phyloP scores from a whole-genome alignment of 2,888 invertebrate genomes.

The Oxytorus armatus region DNA sequence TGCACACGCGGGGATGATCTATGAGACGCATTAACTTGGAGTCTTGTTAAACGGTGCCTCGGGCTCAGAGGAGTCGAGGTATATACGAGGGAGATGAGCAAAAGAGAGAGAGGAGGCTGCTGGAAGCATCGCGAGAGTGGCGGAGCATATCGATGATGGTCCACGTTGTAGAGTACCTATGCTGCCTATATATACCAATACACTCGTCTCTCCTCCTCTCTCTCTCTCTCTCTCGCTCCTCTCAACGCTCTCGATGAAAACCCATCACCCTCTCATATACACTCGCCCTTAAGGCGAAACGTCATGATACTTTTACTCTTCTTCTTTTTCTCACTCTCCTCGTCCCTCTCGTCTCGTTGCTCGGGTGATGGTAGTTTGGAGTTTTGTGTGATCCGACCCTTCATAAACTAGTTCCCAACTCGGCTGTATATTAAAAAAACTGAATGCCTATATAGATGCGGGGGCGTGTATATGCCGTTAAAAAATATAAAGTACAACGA shows the following conservation, averaged over 20 bases:
- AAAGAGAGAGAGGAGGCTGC: slow-evolving; percentile 19
- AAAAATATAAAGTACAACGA: slow-evolving; percentile 79
- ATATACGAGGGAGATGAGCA: slow-evolving; percentile 22
- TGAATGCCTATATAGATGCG: slow-evolving; percentile 80
- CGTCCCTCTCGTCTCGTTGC: slow-evolving; percentile 41
- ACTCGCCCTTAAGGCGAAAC: slow-evolving; percentile 70
- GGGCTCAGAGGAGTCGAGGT: slow-evolving; percentile 69
- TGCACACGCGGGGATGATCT: slow-evolving; percentile 81
- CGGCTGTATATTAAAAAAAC: slow-evolving; percentile 82
- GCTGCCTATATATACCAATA: slow-evolving; percentile 56
- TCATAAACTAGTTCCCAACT: slow-evolving; percentile 84
- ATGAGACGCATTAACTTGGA: slow-evolving; percentile 82
- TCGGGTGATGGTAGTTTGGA: slow-evolving; percentile 31
- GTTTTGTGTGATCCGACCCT: slow-evolving; percentile 81
- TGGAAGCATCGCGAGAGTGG: slow-evolving; percentile 52
- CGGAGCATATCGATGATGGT: slow-evolving; percentile 61
- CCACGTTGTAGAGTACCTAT: slow-evolving; percentile 54
- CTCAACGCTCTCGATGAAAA: slow-evolving; percentile 54
- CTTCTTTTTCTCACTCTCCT: slow-evolving; percentile 62
- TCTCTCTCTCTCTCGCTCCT: slow-evolving; percentile 66
- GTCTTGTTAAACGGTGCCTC: slow-evolving; percentile 83
- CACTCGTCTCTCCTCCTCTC: slow-evolving; percentile 71
- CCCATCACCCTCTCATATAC: slow-evolving; percentile 59
- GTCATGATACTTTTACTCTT: slow-evolving; percentile 62
- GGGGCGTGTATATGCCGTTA: slow-evolving; percentile 82